phyloP scores from a whole-genome alignment of 1,140 invertebrate genomes.

The Nasonia longicornis region DNA sequence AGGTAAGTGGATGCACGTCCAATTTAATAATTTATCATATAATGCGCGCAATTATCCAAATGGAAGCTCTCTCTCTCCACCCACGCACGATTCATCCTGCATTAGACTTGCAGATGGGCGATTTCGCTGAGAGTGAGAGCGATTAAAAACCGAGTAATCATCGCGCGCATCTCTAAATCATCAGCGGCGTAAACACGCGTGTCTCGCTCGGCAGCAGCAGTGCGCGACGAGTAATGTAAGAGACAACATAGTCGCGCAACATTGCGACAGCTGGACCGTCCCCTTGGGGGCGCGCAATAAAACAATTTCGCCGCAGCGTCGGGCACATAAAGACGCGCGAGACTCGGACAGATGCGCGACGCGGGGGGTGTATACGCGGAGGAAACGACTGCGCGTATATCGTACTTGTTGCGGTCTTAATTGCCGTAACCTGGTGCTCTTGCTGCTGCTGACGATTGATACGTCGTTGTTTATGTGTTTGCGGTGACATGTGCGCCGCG shows the following conservation, averaged over 20 bases:
- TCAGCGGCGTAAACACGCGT: too few relatives aligned
- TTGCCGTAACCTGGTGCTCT: not conserved
- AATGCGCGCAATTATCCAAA: too few relatives aligned
- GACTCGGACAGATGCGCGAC: constrained; percentile 26
- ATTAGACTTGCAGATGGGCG: not conserved
- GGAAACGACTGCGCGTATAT: not conserved
- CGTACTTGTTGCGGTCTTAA: constrained; percentile 30
- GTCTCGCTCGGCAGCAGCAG: too few relatives aligned
- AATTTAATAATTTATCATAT: too few relatives aligned
- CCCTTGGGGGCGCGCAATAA: not conserved
- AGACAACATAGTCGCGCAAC: too few relatives aligned
- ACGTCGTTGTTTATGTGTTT: not conserved
- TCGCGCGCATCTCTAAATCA: too few relatives aligned
- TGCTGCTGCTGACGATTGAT: not conserved
- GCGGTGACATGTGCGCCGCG: not conserved
- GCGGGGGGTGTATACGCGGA: constrained; percentile 4
- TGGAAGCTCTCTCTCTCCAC: too few relatives aligned
- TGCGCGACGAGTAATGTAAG: too few relatives aligned
- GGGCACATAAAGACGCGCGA: not conserved
- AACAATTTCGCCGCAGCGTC: not conserved
- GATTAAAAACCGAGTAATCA: not conserved
- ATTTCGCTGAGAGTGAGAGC: not conserved
- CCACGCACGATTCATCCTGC: too few relatives aligned
- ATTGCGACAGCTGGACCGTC: constrained; percentile 5
- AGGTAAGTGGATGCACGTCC: too few relatives aligned